These are phyloP conservation scores for Punctoribates punctum DNA, from an alignment of 2,888 invertebrate species.

Conservation along the genomic window DNA sequence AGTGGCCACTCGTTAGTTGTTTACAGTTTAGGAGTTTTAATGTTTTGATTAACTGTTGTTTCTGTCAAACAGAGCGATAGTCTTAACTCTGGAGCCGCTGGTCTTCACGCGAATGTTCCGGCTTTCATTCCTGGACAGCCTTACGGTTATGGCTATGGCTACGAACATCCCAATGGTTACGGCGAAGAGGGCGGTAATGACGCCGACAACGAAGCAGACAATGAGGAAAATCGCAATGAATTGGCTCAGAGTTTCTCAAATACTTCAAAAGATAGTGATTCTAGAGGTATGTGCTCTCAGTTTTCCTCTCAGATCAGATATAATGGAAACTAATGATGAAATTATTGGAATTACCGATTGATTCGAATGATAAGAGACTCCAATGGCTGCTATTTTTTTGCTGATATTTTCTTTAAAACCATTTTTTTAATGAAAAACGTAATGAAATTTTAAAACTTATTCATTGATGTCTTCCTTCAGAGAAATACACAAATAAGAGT, in stretches of 20 bases:
- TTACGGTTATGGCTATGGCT: slow-evolving; percentile 23
- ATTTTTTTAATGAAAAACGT: no score
- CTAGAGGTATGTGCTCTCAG: neutral
- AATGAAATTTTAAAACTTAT: no score
- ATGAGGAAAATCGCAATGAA: slow-evolving; percentile 17
- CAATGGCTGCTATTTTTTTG: slow-evolving; percentile 36
- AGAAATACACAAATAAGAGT: no score
- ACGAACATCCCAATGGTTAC: neutral
- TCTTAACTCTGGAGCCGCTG: neutral
- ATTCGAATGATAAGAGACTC: slow-evolving; percentile 15
- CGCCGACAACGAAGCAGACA: slow-evolving; percentile 36
- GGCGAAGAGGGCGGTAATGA: slow-evolving; percentile 33
- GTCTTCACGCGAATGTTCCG: slow-evolving; percentile 45
- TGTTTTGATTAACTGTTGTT: neutral
- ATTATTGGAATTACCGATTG: slow-evolving; percentile 35
- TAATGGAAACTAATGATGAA: slow-evolving; percentile 10
- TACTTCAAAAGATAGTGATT: neutral
- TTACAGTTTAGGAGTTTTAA: neutral
- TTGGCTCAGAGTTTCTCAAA: neutral
- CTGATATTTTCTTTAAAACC: slow-evolving; percentile 1
- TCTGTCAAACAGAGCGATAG: slow-evolving; percentile 35
- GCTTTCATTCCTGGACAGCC: slow-evolving; percentile 45
- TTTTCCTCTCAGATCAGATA: neutral
- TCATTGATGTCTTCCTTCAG: no score
- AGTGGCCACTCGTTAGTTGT: slow-evolving; percentile 67